phyloP scores from a whole-genome alignment of 2,888 invertebrate species.

The Ophraella communa region DNA sequence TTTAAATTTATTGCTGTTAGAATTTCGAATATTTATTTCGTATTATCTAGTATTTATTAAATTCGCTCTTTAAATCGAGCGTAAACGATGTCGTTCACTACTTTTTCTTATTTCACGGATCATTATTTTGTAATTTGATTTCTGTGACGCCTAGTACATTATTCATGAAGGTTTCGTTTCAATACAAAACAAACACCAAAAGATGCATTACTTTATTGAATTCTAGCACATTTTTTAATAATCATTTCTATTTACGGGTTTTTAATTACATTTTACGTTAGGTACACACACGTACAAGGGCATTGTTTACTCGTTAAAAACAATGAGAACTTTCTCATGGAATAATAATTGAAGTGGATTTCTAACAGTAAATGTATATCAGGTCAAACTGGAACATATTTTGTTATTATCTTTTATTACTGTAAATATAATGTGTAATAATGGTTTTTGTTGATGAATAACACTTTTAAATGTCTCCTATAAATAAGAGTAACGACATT shows the following conservation, averaged over 20 bases:
- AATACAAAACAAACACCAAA: not conserved
- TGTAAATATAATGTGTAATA: too few species aligned
- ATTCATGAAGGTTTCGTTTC: not conserved
- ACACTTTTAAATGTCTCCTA: too few species aligned
- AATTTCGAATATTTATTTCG: too few species aligned
- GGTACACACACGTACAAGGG: constrained; percentile 18
- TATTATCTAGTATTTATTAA: too few species aligned
- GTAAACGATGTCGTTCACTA: not conserved
- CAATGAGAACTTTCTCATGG: constrained; percentile 35
- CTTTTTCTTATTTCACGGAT: not conserved
- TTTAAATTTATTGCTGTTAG: too few species aligned
- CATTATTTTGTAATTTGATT: not conserved
- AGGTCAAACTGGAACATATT: too few species aligned
- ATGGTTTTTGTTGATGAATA: too few species aligned
- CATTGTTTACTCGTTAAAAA: constrained; percentile 25
- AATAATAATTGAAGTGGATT: constrained; percentile 24
- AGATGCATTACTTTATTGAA: not conserved
- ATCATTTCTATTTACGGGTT: too few species aligned
- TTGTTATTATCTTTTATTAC: too few species aligned
- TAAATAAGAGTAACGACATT: too few species aligned
- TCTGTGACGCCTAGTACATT: not conserved
- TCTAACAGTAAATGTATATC: not conserved
- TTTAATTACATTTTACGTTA: constrained; percentile 18
- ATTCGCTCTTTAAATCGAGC: too few species aligned
- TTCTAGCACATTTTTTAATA: constrained; percentile 4